Conservation (phyloP, 2,113 vertebrate species). For the Clupea harengus region DNA sequence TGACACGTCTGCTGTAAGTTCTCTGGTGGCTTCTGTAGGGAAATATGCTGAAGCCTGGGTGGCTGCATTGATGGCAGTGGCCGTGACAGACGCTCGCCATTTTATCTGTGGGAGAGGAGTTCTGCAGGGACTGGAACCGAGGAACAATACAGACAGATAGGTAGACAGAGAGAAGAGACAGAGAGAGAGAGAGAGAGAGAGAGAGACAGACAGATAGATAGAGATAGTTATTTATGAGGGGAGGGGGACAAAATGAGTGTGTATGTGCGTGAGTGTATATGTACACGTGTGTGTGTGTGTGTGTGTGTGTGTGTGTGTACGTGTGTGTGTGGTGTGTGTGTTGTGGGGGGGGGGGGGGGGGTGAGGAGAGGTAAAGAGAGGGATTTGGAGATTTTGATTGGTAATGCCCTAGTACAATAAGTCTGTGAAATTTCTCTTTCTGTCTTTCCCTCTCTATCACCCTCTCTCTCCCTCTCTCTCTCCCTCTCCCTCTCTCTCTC, state of each 20-base stretch:
- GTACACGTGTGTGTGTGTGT: too few relatives aligned
- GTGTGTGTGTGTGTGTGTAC: too few relatives aligned
- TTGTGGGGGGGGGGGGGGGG: too few relatives aligned
- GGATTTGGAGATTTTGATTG: conserved; percentile 43
- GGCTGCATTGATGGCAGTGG: conserved; percentile 10
- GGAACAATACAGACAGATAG: background rate
- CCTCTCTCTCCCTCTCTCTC: conserved; percentile 18
- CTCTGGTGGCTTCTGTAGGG: conserved; percentile 14
- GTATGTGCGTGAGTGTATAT: too few relatives aligned
- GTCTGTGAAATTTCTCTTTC: conserved; percentile 19
- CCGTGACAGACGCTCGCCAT: conserved; percentile 12
- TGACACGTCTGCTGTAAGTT: conserved; percentile 20
- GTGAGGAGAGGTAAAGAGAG: background rate
- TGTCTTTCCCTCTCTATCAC: background rate
- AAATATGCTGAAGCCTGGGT: conserved; percentile 23
- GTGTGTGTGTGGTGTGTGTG: too few relatives aligned
- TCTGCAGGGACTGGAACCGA: background rate
- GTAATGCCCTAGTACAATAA: conserved; percentile 46
- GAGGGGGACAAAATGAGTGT: background rate
- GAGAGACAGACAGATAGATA: background rate
- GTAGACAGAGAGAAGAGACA: background rate
- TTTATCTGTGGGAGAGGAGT: background rate
- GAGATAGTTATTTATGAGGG: background rate
- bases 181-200: background rate
- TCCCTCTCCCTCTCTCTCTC: conserved; percentile 25